phyloP scores from a whole-genome alignment of 2,113 vertebrate species.

The Callorhinus ursinus region DNA sequence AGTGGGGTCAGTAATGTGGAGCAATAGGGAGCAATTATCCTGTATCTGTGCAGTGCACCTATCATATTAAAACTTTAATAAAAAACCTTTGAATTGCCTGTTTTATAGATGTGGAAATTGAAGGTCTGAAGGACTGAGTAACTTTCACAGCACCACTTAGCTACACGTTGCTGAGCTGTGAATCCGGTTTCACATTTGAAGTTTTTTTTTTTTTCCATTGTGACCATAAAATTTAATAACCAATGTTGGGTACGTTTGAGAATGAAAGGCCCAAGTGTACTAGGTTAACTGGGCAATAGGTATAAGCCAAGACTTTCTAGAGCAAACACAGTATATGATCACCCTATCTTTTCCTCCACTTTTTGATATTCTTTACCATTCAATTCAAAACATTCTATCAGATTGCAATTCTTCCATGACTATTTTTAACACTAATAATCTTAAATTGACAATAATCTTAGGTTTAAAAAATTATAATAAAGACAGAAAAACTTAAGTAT shows the following conservation, averaged over 20 bases:
- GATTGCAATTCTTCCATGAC: not conserved
- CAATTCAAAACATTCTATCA: not conserved
- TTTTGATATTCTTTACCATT: not conserved
- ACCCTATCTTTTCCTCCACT: not conserved
- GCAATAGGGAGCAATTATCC: not conserved
- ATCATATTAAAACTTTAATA: not conserved
- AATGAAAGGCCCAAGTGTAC: not conserved
- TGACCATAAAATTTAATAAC: not conserved
- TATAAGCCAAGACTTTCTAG: not conserved
- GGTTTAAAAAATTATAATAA: slow-evolving; percentile 42
- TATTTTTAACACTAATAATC: not conserved
- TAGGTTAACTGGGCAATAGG: not conserved
- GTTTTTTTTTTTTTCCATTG: not conserved
- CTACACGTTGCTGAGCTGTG: not conserved
- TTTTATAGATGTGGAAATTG: not conserved
- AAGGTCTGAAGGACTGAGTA: not conserved
- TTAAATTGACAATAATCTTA: not conserved
- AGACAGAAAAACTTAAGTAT: slow-evolving; percentile 67
- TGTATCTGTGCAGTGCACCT: not conserved
- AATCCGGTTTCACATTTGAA: not conserved
- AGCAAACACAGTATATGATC: not conserved
- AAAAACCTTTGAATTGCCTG: not conserved
- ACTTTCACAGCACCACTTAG: not conserved
- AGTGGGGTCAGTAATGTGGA: not conserved
- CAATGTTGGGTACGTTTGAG: not conserved